A percentile compares a stretch with the other conserved stretches of the same genome.
Conservation (phyloP, 2,797 vertebrate genomes). For the Macrochelys suwanniensis region DNA sequence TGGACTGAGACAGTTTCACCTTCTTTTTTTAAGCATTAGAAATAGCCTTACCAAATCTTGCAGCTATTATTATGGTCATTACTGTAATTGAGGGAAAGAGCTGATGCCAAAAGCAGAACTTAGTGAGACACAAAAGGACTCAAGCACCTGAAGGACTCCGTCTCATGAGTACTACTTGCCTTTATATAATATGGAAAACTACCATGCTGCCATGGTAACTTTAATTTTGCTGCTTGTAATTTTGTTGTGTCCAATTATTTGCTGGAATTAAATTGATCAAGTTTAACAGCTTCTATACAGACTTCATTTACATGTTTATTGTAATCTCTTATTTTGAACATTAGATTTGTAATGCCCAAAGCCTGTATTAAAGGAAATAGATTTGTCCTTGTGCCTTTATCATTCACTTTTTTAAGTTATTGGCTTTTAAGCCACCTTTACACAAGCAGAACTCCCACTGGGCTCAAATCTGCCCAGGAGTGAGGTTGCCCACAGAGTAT, state of each 20-base stretch:
- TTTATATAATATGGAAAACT: not conserved
- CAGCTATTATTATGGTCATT: not conserved
- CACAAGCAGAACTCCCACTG: not conserved
- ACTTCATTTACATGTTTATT: not conserved
- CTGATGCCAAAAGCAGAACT: not conserved
- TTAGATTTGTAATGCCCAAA: not conserved
- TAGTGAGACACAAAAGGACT: not conserved
- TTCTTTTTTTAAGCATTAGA: not conserved
- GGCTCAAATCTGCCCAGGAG: not conserved
- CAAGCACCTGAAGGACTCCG: not conserved
- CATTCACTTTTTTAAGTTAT: not conserved
- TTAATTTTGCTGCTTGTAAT: not conserved
- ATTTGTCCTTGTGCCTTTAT: not conserved
- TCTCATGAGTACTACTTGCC: not conserved
- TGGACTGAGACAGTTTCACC: not conserved
- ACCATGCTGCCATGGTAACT: not conserved
- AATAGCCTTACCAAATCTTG: not conserved
- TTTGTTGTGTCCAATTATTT: not conserved
- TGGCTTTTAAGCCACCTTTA: not conserved
- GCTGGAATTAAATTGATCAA: not conserved
- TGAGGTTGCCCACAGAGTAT: not conserved
- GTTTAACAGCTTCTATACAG: not conserved
- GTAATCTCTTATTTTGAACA: not conserved
- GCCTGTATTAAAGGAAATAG: not conserved
- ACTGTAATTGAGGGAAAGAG: not conserved